Evolutionary conservation across 2,888 invertebrate species (phyloP).

Genomic region (Plusia festucae): DNA sequence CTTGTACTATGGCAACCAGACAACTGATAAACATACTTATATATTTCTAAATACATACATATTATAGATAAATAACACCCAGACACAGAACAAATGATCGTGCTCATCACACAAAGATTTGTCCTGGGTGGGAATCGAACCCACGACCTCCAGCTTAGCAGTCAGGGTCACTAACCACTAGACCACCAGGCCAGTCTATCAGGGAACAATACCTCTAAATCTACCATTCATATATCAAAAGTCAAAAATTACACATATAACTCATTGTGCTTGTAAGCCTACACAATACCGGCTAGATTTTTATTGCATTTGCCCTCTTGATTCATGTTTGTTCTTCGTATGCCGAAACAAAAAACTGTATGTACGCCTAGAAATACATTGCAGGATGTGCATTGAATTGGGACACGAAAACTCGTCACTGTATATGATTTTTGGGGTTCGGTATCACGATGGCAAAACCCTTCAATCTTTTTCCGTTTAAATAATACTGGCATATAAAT

Average conservation of each 20-base stretch:
- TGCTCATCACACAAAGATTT: no score
- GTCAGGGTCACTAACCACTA: no score
- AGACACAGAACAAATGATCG: no score
- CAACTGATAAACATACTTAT: no score
- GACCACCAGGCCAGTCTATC: no score
- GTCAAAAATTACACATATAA: neutral
- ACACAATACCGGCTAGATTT: neutral
- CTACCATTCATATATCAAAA: neutral
- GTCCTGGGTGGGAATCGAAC: no score
- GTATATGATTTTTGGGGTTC: neutral
- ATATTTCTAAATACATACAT: no score
- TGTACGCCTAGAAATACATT: neutral
- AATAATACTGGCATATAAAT: no score
- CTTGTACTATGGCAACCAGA: no score
- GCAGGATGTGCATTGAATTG: slow-evolving; percentile 3
- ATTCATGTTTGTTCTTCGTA: neutral
- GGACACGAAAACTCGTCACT: neutral
- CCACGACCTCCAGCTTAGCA: no score
- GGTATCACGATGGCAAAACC: neutral
- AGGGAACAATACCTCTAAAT: neutral
- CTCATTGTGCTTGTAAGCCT: neutral
- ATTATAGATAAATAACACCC: no score
- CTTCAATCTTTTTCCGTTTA: no score
- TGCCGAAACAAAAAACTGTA: neutral
- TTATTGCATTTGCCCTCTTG: slow-evolving; percentile 1